These are phyloP conservation scores for Cavia aperea DNA, from an alignment of 2,113 vertebrate genomes.

Conservation along the genomic window DNA sequence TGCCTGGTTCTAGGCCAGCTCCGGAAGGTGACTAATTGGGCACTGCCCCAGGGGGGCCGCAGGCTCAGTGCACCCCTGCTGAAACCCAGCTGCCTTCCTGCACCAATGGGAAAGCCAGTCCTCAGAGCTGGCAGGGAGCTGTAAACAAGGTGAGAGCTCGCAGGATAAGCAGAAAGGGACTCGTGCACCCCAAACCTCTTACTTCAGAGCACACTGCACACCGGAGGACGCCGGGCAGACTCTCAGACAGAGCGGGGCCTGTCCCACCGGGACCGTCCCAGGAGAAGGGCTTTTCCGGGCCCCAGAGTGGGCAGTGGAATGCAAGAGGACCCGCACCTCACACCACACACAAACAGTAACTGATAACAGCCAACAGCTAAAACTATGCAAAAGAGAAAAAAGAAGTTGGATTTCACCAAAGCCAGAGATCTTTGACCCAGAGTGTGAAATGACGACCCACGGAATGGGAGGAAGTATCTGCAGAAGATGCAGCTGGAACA, in stretches of 20 bases:
- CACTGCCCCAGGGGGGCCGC: not conserved
- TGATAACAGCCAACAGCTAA: not conserved
- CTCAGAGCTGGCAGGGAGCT: not conserved
- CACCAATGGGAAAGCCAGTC: not conserved
- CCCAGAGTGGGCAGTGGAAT: not conserved
- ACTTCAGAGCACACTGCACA: not conserved
- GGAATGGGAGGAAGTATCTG: rapidly evolving
- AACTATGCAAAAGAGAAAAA: not conserved
- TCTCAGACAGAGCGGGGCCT: not conserved
- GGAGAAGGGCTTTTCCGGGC: not conserved
- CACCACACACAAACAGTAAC: not conserved
- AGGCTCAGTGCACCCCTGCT: not conserved
- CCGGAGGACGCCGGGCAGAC: rapidly evolving
- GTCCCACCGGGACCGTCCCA: not conserved
- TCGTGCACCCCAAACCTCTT: not conserved
- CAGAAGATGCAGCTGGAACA: not conserved
- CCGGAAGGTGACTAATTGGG: not conserved
- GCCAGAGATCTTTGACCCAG: not conserved
- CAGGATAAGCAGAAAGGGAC: not conserved
- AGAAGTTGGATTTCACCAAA: not conserved
- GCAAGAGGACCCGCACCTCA: not conserved
- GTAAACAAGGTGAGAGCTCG: not conserved
- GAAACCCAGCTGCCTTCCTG: not conserved
- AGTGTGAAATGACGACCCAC: not conserved
- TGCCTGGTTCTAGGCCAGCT: no score